Evolutionary conservation across 2,888 invertebrate genomes (phyloP), one percentile per base, ranked within the genome.

Genomic region (Pasiphila rectangulata): DNA sequence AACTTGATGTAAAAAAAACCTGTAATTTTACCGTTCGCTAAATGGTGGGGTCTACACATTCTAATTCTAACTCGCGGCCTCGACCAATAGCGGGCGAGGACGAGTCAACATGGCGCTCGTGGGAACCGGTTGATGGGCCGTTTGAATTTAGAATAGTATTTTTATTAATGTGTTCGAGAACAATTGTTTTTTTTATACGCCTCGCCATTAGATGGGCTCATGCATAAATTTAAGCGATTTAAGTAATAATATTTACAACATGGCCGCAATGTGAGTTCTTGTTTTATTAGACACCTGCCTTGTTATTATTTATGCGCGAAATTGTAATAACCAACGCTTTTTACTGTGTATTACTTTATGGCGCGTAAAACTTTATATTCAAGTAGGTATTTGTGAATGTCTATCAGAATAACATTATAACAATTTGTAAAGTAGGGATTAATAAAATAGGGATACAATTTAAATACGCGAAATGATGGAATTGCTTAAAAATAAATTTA

Each of bases 131-230:
- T 88, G 83, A 86, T 86, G 80, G 85, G 74, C 80, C 76, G 82
- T 87, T 88, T 85, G 86, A 86, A 86, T 86, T 87, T 86, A 87
- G 84, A 87, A 87, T 86, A 82, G 82, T 79, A 82, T 87, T 87
- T 87, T 87, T 85, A 82, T 77, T 79, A 81, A 78, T 77, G 74
- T 73, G 71, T 79, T 79, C 67, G 71, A 75, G 77, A 79, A 83
- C 81, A 80, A 85, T 84, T 66, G 76, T 57, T 69, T 69, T 75
- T 75, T 46, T 50, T 42, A 51, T 45, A 67, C 63, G 61, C 66
- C 65, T 46, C 30, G 43, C 39, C 40, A 48, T 53, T 53, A 50
- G 47, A 55, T 38, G 47, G 29, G 19, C 44, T 38, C 42, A 25
- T 51, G 41, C 42, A 50, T 52, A 50, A 46, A 56, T 56, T 48